Percentiles rank a stretch among this genome's conserved stretches.
These are phyloP conservation scores for Alosa alosa DNA, from an alignment of 2,113 vertebrate species.

Conservation along the genomic window DNA sequence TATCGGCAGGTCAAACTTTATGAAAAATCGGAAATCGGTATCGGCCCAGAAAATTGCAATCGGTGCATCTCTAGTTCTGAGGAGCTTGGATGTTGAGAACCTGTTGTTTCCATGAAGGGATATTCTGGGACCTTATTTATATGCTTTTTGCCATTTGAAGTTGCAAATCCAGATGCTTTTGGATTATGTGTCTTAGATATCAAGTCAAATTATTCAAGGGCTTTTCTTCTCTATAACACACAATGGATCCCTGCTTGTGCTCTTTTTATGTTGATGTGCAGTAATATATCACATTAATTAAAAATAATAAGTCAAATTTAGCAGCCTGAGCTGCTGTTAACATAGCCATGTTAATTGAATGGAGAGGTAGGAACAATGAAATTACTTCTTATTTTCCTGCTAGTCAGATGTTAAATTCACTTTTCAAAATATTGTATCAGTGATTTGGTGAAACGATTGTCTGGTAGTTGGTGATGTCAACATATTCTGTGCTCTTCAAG, in stretches of 20 bases:
- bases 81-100: neutral
- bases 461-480: neutral
- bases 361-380: neutral
- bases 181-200: neutral
- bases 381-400: neutral
- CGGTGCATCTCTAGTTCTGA: no score
- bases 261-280: neutral
- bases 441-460: neutral
- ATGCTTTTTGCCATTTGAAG: neutral
- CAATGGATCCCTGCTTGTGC: neutral
- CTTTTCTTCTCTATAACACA: neutral
- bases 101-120: neutral
- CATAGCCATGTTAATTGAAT: neutral
- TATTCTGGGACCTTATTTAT: neutral
- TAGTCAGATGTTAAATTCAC: neutral
- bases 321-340: neutral
- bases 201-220: neutral
- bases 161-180: neutral
- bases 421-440: no score
- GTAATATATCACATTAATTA: neutral
- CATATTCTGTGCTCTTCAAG: neutral
- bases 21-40: no score
- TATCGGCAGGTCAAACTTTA: no score
- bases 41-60: no score
- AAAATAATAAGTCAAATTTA: neutral